These are phyloP conservation scores for Heteromormyrus szaboi DNA, from an alignment of 2,797 vertebrate species.

Conservation along the genomic window DNA sequence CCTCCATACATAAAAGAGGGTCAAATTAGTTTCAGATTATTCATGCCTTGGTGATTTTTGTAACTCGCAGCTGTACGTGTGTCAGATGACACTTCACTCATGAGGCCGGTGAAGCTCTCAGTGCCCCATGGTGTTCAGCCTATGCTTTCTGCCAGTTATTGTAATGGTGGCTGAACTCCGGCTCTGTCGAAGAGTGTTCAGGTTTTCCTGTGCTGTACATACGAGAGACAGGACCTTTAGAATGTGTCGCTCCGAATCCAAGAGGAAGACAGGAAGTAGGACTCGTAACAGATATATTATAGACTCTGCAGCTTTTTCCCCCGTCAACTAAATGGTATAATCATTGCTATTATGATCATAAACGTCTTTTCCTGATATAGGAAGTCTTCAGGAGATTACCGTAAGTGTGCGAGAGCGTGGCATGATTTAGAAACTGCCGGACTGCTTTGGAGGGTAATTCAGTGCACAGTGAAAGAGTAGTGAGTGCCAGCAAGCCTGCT, in stretches of 20 bases:
- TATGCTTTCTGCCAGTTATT: background rate
- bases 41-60: background rate
- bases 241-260: background rate
- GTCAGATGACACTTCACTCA: background rate
- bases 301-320: background rate
- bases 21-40: background rate
- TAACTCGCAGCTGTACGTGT: background rate
- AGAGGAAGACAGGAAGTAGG: background rate
- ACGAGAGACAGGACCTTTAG: background rate
- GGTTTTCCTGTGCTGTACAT: background rate
- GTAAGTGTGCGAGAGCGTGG: conserved; percentile 37
- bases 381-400: conserved; percentile 29
- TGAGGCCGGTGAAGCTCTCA: background rate
- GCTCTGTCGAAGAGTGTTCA: background rate
- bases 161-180: background rate
- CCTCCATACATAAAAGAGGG: background rate
- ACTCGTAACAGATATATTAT: background rate
- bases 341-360: background rate
- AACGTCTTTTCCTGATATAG: background rate
- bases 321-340: background rate
- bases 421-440: conserved; percentile 53
- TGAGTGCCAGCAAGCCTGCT: conserved; percentile 30
- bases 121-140: background rate
- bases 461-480: conserved; percentile 23
- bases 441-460: conserved; percentile 19